A percentile compares a stretch with the other conserved stretches of the same genome.
phyloP scores from a whole-genome alignment of 2,888 invertebrate genomes.

The Metallyticus violacea region DNA sequence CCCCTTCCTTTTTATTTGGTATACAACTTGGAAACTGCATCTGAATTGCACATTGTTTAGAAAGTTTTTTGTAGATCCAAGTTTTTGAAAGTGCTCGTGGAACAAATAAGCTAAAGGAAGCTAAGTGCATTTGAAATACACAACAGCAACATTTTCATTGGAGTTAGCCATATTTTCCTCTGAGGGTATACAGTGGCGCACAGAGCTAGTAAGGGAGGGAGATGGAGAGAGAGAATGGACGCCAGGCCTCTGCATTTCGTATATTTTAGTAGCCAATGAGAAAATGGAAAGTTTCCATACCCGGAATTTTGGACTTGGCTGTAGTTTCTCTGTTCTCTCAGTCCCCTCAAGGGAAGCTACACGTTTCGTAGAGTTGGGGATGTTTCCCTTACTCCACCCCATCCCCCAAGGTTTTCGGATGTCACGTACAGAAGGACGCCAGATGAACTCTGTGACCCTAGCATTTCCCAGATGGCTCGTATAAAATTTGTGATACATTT shows the following conservation, averaged over 20 bases:
- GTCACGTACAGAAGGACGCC: background rate
- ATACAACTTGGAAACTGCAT: too few species aligned
- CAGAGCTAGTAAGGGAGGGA: background rate
- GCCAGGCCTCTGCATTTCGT: constrained; percentile 8
- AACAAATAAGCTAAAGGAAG: background rate
- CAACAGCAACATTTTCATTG: background rate
- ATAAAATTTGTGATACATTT: constrained; percentile 11
- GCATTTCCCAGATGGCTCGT: constrained; percentile 5
- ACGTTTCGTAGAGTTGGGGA: background rate
- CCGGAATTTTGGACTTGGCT: background rate
- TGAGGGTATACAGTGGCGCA: background rate
- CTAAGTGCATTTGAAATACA: background rate
- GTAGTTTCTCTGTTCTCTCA: background rate
- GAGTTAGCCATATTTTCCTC: constrained; percentile 1
- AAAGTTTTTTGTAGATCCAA: background rate
- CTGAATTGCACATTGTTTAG: background rate
- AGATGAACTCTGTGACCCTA: background rate
- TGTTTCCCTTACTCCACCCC: background rate
- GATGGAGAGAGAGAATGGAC: background rate
- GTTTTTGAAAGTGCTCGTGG: background rate
- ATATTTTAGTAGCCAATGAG: constrained; percentile 9
- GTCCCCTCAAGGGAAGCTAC: background rate
- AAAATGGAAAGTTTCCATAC: background rate
- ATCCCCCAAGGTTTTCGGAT: background rate
- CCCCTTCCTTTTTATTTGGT: too few species aligned